These are phyloP conservation scores for Enhydra lutris DNA, from an alignment of 2,113 vertebrate genomes.

Conservation along the genomic window DNA sequence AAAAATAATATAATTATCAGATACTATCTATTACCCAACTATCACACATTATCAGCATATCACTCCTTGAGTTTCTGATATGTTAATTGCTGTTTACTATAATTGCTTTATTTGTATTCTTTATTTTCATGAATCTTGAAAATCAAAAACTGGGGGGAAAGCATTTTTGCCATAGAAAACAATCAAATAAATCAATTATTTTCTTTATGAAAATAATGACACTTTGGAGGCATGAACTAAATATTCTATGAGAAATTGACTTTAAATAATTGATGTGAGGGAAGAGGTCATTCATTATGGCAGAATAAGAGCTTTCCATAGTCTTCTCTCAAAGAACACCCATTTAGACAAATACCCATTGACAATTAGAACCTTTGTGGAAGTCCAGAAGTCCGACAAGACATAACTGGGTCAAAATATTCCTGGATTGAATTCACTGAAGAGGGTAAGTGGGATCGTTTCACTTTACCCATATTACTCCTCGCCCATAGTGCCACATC, in stretches of 20 bases:
- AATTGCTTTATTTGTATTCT: neutral
- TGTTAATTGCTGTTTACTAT: neutral
- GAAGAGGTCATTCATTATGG: neutral
- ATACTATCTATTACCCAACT: neutral
- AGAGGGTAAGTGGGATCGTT: neutral
- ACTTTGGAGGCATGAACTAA: neutral
- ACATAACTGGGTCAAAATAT: neutral
- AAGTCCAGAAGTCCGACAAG: neutral
- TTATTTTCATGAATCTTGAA: neutral
- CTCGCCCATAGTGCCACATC: neutral
- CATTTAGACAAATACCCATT: neutral
- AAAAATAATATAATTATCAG: conserved; percentile 4
- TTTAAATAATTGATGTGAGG: neutral
- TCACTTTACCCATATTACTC: neutral
- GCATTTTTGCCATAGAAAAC: neutral
- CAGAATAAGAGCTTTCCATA: neutral
- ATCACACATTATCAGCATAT: neutral
- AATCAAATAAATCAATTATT: neutral
- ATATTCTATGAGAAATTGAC: neutral
- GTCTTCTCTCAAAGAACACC: neutral
- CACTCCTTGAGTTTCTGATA: neutral
- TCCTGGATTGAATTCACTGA: neutral
- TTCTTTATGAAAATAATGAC: neutral
- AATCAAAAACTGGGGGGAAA: neutral
- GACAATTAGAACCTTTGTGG: neutral